Percentiles rank a stretch among this genome's conserved stretches.
phyloP scores from a whole-genome alignment of 2,888 invertebrate species.

The Desoria tigrina region DNA sequence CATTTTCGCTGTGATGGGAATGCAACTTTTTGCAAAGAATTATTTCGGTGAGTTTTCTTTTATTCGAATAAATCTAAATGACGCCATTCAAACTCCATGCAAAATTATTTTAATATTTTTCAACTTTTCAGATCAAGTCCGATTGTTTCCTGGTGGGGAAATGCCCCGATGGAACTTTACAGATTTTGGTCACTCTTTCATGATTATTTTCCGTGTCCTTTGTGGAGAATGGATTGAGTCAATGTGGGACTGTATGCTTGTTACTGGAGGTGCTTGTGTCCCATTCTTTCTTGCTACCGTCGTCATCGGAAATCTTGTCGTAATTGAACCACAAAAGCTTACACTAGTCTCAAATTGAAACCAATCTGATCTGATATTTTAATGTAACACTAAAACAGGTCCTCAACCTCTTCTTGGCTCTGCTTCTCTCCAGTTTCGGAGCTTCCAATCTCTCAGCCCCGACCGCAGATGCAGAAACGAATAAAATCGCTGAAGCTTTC shows the following conservation, averaged over 20 bases:
- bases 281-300: constrained; percentile 98
- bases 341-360: background rate
- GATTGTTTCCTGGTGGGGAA: constrained; percentile 78
- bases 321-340: constrained; percentile 58
- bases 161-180: constrained; percentile 67
- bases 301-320: constrained; percentile 98
- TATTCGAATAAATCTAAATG: background rate
- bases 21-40: constrained; percentile 96
- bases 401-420: constrained; percentile 97
- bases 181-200: constrained; percentile 98
- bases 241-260: constrained; percentile 98
- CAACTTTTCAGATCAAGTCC: constrained; percentile 68
- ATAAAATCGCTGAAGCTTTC: constrained; percentile 96
- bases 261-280: constrained; percentile 86
- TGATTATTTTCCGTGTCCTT: constrained; percentile 97
- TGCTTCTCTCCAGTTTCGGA: constrained; percentile 98
- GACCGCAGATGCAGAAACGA: constrained; percentile 68
- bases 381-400: too few species aligned
- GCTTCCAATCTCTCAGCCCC: constrained; percentile 81
- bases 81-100: background rate
- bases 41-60: constrained; percentile 68
- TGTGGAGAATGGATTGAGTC: constrained; percentile 99
- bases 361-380: background rate
- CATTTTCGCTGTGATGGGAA: constrained; percentile 99
- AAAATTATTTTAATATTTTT: background rate